Percentiles rank a stretch among this genome's conserved stretches.
These are phyloP conservation scores for Tetrapedia diversipes DNA, from an alignment of 2,888 invertebrate genomes.

Conservation along the genomic window DNA sequence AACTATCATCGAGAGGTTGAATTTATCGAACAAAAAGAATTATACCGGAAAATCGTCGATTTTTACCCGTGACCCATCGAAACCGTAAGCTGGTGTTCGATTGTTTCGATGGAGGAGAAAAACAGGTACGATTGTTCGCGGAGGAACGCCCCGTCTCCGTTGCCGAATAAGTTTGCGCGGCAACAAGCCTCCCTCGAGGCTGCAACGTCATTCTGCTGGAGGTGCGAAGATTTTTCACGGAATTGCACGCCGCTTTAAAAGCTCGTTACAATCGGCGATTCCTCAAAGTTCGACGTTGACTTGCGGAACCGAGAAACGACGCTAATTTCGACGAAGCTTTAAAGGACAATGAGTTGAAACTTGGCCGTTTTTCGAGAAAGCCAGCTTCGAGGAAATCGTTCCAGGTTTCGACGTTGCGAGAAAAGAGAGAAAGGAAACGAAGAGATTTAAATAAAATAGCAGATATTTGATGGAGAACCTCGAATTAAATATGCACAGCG, in stretches of 20 bases:
- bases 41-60: constrained; percentile 66
- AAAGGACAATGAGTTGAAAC: constrained; percentile 27
- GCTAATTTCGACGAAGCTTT: constrained; percentile 40
- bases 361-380: neutral
- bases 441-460: neutral
- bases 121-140: constrained; percentile 35
- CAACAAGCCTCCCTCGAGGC: constrained; percentile 41
- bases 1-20: constrained; percentile 20
- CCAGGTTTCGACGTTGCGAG: too few species aligned
- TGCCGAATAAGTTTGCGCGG: constrained; percentile 50
- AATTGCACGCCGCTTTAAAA: constrained; percentile 70
- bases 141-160: constrained; percentile 53
- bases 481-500: too few species aligned
- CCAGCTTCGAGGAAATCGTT: neutral
- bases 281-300: constrained; percentile 57
- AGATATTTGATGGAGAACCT: neutral
- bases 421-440: neutral
- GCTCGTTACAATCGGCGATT: constrained; percentile 62
- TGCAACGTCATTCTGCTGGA: constrained; percentile 61
- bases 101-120: constrained; percentile 56
- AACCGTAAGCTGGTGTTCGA: constrained; percentile 23
- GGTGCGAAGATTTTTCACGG: constrained; percentile 79
- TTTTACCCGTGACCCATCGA: constrained; percentile 55
- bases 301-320: constrained; percentile 46
- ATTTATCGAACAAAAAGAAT: constrained; percentile 26